A percentile compares a stretch with the other conserved stretches of the same genome.
Evolutionary conservation across 2,888 invertebrate species (phyloP).

Genomic region (Vesta saturnalis): DNA sequence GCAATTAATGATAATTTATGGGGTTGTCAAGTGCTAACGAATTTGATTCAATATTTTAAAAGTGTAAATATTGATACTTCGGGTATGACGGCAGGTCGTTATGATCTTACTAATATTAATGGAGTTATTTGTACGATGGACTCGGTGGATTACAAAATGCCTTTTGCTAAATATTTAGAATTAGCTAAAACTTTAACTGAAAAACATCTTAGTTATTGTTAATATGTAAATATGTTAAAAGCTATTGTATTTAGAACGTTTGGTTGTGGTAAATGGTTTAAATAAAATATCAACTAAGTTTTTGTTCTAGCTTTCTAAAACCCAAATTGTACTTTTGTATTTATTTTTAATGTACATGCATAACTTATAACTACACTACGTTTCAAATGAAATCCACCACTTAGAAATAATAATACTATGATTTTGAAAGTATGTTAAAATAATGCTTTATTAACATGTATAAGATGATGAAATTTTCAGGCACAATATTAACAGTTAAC

Average conservation of each 20-base stretch:
- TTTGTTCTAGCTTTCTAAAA: no score
- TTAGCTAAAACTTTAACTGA: constrained; percentile 37
- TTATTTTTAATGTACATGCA: no score
- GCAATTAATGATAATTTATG: constrained; percentile 56
- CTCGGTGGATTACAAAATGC: constrained; percentile 40
- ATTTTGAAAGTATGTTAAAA: no score
- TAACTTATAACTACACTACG: no score
- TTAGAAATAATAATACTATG: no score
- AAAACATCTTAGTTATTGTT: constrained; percentile 26
- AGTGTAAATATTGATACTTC: constrained; percentile 47
- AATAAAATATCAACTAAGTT: not conserved
- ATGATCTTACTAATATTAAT: constrained; percentile 55
- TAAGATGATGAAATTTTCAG: no score
- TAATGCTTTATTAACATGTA: no score
- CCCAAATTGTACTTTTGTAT: no score
- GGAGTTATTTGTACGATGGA: constrained; percentile 56
- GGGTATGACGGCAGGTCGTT: constrained; percentile 47
- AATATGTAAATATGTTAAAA: not conserved
- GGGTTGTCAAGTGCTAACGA: constrained; percentile 50
- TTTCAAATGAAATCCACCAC: no score
- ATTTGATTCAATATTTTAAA: constrained; percentile 52
- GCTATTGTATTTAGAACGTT: not conserved
- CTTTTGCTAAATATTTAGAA: constrained; percentile 49
- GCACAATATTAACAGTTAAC: no score
- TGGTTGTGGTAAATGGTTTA: not conserved